Evolutionary conservation across 2,888 invertebrate species (phyloP).

Genomic region (Argyresthia goedartella): DNA sequence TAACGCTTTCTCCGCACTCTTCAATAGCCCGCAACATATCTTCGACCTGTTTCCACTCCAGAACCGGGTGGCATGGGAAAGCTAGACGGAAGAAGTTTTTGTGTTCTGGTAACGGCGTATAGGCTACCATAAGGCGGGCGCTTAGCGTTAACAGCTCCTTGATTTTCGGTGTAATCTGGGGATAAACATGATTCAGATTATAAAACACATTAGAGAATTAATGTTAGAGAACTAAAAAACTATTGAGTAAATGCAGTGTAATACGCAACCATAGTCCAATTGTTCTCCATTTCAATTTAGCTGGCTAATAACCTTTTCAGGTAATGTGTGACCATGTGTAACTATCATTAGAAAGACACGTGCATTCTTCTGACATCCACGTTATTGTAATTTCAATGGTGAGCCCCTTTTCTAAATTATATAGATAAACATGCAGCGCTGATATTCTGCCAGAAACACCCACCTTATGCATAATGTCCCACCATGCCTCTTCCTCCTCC

Average conservation of each 20-base stretch:
- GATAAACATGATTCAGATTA: constrained; percentile 5
- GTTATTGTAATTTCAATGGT: no score
- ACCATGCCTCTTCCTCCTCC: constrained; percentile 56
- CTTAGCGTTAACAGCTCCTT: constrained; percentile 76
- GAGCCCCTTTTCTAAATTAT: no score
- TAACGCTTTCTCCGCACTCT: constrained; percentile 61
- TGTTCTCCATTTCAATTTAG: no score
- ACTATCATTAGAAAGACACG: no score
- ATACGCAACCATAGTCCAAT: no score
- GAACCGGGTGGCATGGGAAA: constrained; percentile 77
- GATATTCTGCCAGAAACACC: neutral
- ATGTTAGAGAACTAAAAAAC: no score
- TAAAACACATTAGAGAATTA: no score
- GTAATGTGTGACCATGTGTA: no score
- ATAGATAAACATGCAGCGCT: no score
- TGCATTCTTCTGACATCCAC: no score
- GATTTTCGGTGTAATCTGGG: constrained; percentile 76
- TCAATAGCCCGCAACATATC: constrained; percentile 76
- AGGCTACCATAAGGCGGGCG: constrained; percentile 82
- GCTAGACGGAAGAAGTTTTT: constrained; percentile 85
- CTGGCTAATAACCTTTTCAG: no score
- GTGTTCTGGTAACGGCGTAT: constrained; percentile 76
- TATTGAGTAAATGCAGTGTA: no score
- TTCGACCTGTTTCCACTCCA: constrained; percentile 71
- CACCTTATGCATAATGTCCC: constrained; percentile 66